Conservation (phyloP, 2,888 invertebrate genomes). For the Clusia tigrina region DNA sequence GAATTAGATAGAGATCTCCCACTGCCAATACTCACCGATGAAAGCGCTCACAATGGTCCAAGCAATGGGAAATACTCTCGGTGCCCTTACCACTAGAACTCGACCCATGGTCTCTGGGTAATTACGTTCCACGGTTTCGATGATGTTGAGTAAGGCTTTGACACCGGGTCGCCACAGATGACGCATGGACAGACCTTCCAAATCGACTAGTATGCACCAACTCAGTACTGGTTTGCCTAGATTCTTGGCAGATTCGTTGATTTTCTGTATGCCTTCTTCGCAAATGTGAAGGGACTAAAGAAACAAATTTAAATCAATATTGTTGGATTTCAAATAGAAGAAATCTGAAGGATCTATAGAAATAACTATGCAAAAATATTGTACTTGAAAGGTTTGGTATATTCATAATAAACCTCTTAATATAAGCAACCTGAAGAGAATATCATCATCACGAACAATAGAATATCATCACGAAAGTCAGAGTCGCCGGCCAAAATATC, state of each 20-base stretch:
- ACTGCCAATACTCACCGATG: slow-evolving; percentile 71
- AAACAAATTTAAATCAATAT: slow-evolving; percentile 32
- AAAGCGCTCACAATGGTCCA: slow-evolving; percentile 96
- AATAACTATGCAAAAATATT: no score
- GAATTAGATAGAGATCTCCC: background rate
- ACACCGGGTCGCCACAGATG: slow-evolving; percentile 95
- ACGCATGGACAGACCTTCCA: slow-evolving; percentile 94
- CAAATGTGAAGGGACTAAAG: slow-evolving; percentile 85
- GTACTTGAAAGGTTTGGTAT: no score
- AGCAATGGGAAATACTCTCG: slow-evolving; percentile 91
- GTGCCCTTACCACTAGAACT: slow-evolving; percentile 89
- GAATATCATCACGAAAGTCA: no score
- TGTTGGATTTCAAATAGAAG: no score
- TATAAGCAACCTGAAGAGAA: background rate
- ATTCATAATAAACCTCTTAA: no score
- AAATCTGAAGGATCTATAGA: no score
- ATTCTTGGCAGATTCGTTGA: slow-evolving; percentile 85
- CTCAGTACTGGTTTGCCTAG: slow-evolving; percentile 84
- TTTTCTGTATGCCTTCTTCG: slow-evolving; percentile 87
- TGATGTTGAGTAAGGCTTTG: slow-evolving; percentile 72
- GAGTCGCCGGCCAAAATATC: no score
- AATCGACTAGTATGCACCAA: slow-evolving; percentile 90
- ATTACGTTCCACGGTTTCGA: slow-evolving; percentile 89
- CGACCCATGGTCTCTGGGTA: slow-evolving; percentile 96
- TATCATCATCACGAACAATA: background rate